Evolutionary conservation across 2,797 vertebrate species (phyloP).

Genomic region (Myiotriccus ornatus): DNA sequence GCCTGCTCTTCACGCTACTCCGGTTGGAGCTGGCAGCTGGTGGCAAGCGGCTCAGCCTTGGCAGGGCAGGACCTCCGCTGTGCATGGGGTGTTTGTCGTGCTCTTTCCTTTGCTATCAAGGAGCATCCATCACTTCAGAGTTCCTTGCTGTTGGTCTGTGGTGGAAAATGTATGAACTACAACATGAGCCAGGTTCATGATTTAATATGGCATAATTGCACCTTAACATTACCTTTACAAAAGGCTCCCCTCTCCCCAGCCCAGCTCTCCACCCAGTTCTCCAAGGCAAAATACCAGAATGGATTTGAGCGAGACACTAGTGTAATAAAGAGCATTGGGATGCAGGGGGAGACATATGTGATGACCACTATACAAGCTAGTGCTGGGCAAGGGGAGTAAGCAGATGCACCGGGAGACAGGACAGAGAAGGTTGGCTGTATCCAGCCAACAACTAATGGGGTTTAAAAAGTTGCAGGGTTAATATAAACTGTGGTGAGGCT

Average conservation of each 20-base stretch:
- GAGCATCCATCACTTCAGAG: neutral
- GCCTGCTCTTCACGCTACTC: accelerated
- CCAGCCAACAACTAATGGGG: neutral
- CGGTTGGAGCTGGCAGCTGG: neutral
- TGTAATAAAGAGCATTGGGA: neutral
- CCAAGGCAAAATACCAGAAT: neutral
- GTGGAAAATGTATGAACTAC: neutral
- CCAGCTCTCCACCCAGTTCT: neutral
- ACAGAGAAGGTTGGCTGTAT: neutral
- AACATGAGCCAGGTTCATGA: neutral
- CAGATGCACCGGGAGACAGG: neutral
- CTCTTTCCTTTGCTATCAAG: neutral
- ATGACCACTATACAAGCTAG: neutral
- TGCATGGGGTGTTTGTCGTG: accelerated
- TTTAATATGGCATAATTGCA: neutral
- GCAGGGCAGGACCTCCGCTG: neutral
- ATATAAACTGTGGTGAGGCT: neutral
- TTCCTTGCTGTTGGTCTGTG: neutral
- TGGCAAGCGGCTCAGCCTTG: neutral
- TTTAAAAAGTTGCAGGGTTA: neutral
- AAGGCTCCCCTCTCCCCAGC: neutral
- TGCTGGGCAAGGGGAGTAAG: neutral
- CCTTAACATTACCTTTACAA: neutral
- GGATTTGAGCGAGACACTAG: neutral
- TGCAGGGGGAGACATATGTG: neutral